phyloP scores from a whole-genome alignment of 2,113 vertebrate genomes.

The Myiozetetes cayanensis region DNA sequence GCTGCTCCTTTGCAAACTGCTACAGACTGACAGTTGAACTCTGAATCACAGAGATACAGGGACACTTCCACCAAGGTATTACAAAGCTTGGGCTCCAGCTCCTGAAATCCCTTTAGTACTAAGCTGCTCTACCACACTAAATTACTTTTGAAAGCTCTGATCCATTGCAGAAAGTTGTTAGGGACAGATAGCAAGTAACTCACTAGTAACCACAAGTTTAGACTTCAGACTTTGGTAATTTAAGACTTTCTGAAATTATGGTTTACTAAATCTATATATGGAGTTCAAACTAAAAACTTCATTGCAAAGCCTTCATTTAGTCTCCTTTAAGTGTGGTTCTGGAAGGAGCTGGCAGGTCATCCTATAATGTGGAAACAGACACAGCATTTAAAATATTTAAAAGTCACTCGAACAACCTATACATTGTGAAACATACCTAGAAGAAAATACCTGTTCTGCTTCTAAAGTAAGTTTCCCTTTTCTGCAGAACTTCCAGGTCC shows the following conservation, averaged over 20 bases:
- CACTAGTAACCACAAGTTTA: constrained; percentile 68
- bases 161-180: constrained; percentile 39
- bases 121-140: background rate
- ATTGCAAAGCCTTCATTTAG: constrained; percentile 79
- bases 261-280: constrained; percentile 77
- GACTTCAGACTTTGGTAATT: constrained; percentile 73
- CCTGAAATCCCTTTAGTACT: background rate
- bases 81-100: background rate
- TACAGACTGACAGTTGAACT: background rate
- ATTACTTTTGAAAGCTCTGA: constrained; percentile 13
- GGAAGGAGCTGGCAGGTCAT: constrained; percentile 61
- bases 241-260: constrained; percentile 77
- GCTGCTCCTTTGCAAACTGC: background rate
- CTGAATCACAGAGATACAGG: background rate
- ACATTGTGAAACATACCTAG: constrained; percentile 17
- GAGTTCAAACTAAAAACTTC: constrained; percentile 75
- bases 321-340: constrained; percentile 68
- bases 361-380: constrained; percentile 73
- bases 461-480: background rate
- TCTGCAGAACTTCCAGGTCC: background rate
- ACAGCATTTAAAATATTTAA: constrained; percentile 69
- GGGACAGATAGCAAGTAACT: constrained; percentile 49
- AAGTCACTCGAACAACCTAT: constrained; percentile 59
- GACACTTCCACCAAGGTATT: background rate
- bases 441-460: constrained; percentile 42